Percentiles rank a stretch among this genome's conserved stretches.
phyloP scores from a whole-genome alignment of 2,888 invertebrate species.

The Cataglyphis cursor region DNA sequence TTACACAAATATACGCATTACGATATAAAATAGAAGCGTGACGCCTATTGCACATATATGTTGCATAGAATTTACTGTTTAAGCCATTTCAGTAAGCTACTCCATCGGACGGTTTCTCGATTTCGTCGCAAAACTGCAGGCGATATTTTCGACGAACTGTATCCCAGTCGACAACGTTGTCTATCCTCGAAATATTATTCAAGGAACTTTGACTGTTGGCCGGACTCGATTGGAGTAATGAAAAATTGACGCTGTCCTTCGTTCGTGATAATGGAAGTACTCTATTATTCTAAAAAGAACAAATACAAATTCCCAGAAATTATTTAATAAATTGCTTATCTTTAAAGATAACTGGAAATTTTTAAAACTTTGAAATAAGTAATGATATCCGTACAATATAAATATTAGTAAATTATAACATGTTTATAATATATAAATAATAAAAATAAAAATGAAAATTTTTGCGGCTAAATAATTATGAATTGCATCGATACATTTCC shows the following conservation, averaged over 20 bases:
- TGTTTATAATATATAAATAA: background rate
- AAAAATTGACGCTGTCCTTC: conserved; percentile 78
- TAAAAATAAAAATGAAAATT: background rate
- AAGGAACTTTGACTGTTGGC: conserved; percentile 84
- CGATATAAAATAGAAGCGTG: background rate
- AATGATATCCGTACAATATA: background rate
- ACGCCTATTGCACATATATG: conserved; percentile 5
- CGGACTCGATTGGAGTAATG: conserved; percentile 81
- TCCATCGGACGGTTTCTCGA: conserved; percentile 77
- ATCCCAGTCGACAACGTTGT: conserved; percentile 87
- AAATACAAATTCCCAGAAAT: background rate
- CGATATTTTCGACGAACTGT: conserved; percentile 87
- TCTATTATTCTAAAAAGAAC: conserved; percentile 80
- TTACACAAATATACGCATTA: conserved; percentile 11
- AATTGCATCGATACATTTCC: background rate
- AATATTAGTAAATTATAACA: background rate
- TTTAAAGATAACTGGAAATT: background rate
- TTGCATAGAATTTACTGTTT: background rate
- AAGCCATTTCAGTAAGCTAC: conserved; percentile 49
- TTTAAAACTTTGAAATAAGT: background rate
- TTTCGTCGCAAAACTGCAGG: conserved; percentile 84
- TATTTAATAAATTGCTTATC: background rate
- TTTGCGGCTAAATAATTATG: background rate
- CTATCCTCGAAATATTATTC: conserved; percentile 83
- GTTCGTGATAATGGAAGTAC: conserved; percentile 80